phyloP scores from a whole-genome alignment of 2,113 vertebrate species.

The Hiodon tergisus region DNA sequence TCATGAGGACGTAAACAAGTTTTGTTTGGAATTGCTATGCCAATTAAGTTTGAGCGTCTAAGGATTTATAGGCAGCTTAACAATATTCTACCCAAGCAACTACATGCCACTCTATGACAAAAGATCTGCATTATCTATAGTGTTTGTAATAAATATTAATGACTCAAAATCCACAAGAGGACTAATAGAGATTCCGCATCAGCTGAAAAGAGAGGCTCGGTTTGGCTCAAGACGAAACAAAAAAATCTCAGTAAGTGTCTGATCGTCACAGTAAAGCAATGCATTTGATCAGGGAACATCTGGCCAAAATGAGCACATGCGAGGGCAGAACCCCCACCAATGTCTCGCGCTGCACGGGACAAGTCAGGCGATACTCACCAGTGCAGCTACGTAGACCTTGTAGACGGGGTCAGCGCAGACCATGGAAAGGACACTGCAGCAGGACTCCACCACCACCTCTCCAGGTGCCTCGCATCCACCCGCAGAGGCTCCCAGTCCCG shows the following conservation, averaged over 20 bases:
- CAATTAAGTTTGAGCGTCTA: not conserved
- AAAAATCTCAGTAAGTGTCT: not conserved
- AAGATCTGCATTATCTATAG: too few relatives aligned
- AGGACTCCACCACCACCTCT: constrained; percentile 78
- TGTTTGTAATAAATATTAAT: not conserved
- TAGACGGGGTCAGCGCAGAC: constrained; percentile 88
- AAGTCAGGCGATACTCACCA: constrained; percentile 64
- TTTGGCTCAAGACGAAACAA: constrained; percentile 5
- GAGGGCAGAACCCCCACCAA: not conserved
- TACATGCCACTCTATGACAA: too few relatives aligned
- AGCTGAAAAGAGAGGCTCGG: not conserved
- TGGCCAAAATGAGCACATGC: not conserved
- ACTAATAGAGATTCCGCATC: not conserved
- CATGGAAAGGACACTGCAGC: constrained; percentile 80
- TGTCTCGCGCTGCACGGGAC: not conserved
- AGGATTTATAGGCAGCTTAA: not conserved
- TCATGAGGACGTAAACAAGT: not conserved
- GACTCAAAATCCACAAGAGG: not conserved
- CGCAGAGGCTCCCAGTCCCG: constrained; percentile 41
- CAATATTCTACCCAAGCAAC: too few relatives aligned
- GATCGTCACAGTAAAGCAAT: too few relatives aligned
- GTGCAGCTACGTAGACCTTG: constrained; percentile 88
- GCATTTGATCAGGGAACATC: not conserved
- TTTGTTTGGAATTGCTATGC: not conserved
- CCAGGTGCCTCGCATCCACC: constrained; percentile 65